Evolutionary conservation across 2,888 invertebrate species (phyloP).

Genomic region (Julus scanicus): DNA sequence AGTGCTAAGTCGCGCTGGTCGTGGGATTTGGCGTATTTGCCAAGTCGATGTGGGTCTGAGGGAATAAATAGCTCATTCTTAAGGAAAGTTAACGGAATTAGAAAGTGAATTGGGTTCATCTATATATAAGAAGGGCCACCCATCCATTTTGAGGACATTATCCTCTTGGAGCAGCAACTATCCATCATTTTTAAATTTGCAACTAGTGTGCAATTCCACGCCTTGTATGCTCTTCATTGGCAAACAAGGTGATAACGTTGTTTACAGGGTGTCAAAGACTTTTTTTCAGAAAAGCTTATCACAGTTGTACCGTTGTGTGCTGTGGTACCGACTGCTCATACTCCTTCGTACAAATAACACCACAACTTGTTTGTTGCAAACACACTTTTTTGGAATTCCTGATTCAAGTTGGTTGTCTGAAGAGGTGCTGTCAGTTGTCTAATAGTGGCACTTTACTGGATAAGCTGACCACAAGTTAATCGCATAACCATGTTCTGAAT

Average conservation of each 20-base stretch:
- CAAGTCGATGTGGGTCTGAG: constrained; percentile 8
- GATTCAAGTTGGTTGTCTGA: no score
- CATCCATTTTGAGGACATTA: constrained; percentile 26
- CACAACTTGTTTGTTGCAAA: not conserved
- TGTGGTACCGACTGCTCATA: not conserved
- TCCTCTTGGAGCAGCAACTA: constrained; percentile 25
- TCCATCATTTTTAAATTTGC: constrained; percentile 13
- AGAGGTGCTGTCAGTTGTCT: no score
- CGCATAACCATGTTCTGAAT: no score
- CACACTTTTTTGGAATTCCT: not conserved
- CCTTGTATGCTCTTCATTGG: not conserved
- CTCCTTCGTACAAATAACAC: not conserved
- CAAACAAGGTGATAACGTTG: not conserved
- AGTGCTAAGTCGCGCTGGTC: not conserved
- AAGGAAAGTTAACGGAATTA: constrained; percentile 9
- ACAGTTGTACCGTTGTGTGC: not conserved
- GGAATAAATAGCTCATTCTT: constrained; percentile 33
- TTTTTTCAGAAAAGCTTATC: not conserved
- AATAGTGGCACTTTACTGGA: no score
- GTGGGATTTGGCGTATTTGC: constrained; percentile 1
- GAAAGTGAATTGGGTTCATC: constrained; percentile 27
- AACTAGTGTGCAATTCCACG: not conserved
- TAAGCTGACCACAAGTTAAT: no score
- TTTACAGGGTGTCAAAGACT: not conserved
- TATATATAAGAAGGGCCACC: constrained; percentile 23